Conservation (phyloP, 2,797 vertebrate species). For the Dryobates pubescens region DNA sequence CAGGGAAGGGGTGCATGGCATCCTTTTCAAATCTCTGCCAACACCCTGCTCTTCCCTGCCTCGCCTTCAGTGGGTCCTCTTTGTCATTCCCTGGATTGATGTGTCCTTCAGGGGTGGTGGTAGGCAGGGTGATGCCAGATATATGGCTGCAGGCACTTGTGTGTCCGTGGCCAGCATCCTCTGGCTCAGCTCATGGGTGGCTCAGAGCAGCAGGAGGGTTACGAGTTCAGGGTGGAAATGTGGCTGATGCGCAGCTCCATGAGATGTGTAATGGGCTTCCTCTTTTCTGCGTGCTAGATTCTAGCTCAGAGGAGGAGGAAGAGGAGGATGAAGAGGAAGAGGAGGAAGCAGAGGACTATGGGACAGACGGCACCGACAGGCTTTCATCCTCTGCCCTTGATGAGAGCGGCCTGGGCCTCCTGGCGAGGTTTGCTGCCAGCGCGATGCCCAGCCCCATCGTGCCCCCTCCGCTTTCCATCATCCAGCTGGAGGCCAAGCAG, state of each 20-base stretch:
- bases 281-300: constrained; percentile 80
- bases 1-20: not conserved
- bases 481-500: constrained; percentile 89
- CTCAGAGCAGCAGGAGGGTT: not conserved
- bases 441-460: constrained; percentile 88
- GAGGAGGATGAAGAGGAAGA: constrained; percentile 77
- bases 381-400: constrained; percentile 83
- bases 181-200: constrained; percentile 12
- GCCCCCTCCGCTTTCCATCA: constrained; percentile 82
- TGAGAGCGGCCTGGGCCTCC: constrained; percentile 92
- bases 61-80: not conserved
- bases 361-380: constrained; percentile 74
- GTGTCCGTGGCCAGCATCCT: not conserved
- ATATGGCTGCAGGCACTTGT: not conserved
- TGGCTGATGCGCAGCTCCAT: not conserved
- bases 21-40: constrained; percentile 3
- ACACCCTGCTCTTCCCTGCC: constrained; percentile 8
- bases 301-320: constrained; percentile 84
- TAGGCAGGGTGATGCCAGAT: not conserved
- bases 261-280: constrained; percentile 41
- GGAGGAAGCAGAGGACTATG: constrained; percentile 79
- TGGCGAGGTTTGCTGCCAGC: constrained; percentile 93
- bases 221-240: not conserved
- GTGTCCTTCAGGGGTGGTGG: constrained; percentile 30
- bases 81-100: not conserved